Base-by-base conservation (phyloP, 30 jellyfish, hydroid and myxozoan genomes). In the Hydra vulgaris region DNA sequence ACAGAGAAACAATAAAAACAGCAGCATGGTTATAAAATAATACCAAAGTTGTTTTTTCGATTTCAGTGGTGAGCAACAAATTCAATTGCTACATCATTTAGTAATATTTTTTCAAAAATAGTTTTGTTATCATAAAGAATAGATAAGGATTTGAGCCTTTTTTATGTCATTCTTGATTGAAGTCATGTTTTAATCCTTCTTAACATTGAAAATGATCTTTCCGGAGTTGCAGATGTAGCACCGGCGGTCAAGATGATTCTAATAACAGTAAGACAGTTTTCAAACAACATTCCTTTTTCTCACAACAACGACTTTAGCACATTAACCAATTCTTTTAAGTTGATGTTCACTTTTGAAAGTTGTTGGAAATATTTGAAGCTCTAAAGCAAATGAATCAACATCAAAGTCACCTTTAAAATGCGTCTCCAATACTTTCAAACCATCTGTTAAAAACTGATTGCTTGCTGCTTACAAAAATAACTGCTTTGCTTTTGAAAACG, bases 291-390 rank as follows among this genome's bases (percentile, higher is more conserved):
- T 40, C 61, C 8, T 40, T 40, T 40, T 40, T 40, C 68, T 26
- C 26, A 25, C 12, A 12, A 40, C 61, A 40, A 40, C 61, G 61
- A 40, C 61, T 40, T 40, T 40, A 40, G 53, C 17, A 22, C 18
- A 66, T 66, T 56, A 74, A 53, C 40, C 22, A 22, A 22, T 70
- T 71, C 52, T 70, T 66, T 26, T 61, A 80, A 87, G 85, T 87
- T 25, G 90, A 87, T 73, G 77, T 71, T 81, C 82, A 21, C 52
- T 40, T 67, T 87, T 52, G 76, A 81, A 40, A 25, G 18, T 21
- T 19, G 66, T n/a, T 21, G 81, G 8, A 0, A 73, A 0, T 21
- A 73, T 73, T 73, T 21, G 67, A 22, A 73, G 15, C 66, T 73
- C 81, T 22, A 73, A 23, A 54, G 81, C 24, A 17, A 73, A 54